Percentiles rank a stretch among this genome's conserved stretches.
phyloP scores from a whole-genome alignment of 2,797 vertebrate genomes.

The Crenuchus spilurus region DNA sequence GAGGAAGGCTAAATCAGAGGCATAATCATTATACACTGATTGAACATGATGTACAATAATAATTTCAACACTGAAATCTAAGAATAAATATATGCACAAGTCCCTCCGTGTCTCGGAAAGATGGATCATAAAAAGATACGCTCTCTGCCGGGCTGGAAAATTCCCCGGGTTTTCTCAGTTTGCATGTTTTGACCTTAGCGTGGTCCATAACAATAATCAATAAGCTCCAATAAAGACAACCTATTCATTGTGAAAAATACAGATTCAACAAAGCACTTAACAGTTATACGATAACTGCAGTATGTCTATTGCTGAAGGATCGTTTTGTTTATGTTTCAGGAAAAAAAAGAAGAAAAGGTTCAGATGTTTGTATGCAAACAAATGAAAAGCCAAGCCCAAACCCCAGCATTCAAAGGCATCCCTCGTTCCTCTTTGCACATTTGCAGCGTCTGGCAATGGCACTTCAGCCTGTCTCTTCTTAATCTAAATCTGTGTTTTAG shows the following conservation, averaged over 20 bases:
- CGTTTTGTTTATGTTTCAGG: slow-evolving; percentile 39
- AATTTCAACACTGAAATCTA: slow-evolving; percentile 83
- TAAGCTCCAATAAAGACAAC: slow-evolving; percentile 49
- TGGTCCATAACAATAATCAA: slow-evolving; percentile 34
- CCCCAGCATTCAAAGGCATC: slow-evolving; percentile 20
- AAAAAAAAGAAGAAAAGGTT: slow-evolving; percentile 43
- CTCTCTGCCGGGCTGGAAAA: slow-evolving; percentile 3
- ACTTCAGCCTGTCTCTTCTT: slow-evolving; percentile 60
- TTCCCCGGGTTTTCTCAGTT: slow-evolving; percentile 19
- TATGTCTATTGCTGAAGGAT: slow-evolving; percentile 51
- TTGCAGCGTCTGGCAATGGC: slow-evolving; percentile 25
- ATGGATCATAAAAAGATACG: slow-evolving; percentile 77
- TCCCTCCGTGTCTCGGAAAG: slow-evolving; percentile 75
- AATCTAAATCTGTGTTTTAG: slow-evolving; percentile 81
- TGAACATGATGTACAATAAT: slow-evolving; percentile 82
- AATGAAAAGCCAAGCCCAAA: slow-evolving; percentile 46
- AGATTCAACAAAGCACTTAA: slow-evolving; percentile 55
- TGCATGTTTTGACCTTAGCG: slow-evolving; percentile 37
- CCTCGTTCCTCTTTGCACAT: slow-evolving; percentile 32
- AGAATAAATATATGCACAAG: slow-evolving; percentile 87
- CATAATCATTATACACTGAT: slow-evolving; percentile 83
- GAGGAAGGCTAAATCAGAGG: slow-evolving; percentile 80
- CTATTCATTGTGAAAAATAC: slow-evolving; percentile 51
- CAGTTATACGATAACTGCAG: slow-evolving; percentile 59
- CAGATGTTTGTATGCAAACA: slow-evolving; percentile 44